A percentile compares a stretch with the other conserved stretches of the same genome.
Conservation (phyloP, 2,113 vertebrate genomes). For the Varanus komodoensis region DNA sequence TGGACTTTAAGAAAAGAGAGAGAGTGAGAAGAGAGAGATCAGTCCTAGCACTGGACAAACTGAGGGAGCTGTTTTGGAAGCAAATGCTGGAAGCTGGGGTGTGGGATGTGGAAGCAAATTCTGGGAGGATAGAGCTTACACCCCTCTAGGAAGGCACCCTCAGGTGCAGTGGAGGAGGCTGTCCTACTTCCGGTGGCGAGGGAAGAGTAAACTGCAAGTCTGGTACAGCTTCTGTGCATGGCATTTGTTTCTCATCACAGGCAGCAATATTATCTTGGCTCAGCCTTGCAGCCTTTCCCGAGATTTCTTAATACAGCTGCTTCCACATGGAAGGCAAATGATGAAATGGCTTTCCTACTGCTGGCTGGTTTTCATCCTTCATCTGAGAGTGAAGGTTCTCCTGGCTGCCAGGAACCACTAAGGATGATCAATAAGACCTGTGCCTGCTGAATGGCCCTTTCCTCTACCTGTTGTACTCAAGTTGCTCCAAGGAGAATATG, state of each 20-base stretch:
- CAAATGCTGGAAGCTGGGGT: too few relatives aligned
- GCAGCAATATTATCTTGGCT: not conserved
- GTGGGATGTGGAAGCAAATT: too few relatives aligned
- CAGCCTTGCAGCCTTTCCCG: not conserved
- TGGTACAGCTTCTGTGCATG: too few relatives aligned
- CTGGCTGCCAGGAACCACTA: not conserved
- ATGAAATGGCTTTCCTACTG: not conserved
- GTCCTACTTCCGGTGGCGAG: too few relatives aligned
- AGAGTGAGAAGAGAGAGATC: not conserved
- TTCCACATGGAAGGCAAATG: not conserved
- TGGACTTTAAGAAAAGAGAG: not conserved
- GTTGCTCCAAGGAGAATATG: conserved; percentile 94
- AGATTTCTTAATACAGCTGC: not conserved
- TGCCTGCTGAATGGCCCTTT: not conserved
- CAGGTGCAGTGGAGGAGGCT: too few relatives aligned
- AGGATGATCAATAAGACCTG: not conserved
- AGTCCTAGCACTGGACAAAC: not conserved
- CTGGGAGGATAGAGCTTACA: too few relatives aligned
- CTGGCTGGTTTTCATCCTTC: not conserved
- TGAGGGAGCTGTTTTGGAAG: too few relatives aligned
- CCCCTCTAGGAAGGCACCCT: too few relatives aligned
- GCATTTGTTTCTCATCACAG: not conserved
- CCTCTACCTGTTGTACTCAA: conserved; percentile 91
- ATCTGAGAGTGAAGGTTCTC: not conserved
- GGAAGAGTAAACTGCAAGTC: too few relatives aligned